Conservation (phyloP, 2,888 invertebrate species). For the Ophonus ardosiacus region DNA sequence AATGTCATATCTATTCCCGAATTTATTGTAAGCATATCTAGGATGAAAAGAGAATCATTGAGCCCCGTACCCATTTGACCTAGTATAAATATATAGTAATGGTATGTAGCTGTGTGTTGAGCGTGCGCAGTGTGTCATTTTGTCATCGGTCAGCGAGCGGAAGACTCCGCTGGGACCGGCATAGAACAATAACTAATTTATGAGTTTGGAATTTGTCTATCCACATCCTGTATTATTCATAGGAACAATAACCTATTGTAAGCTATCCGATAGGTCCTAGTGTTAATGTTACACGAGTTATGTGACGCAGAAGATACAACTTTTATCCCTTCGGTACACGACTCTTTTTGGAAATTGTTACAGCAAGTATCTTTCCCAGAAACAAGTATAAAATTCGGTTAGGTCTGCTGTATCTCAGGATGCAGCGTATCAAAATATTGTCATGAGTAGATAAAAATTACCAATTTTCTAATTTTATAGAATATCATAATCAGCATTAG, state of each 20-base stretch:
- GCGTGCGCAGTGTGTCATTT: constrained; percentile 54
- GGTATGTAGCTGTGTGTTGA: constrained; percentile 54
- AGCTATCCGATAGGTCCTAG: constrained; percentile 61
- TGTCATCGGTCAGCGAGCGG: constrained; percentile 40
- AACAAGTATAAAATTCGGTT: too few relatives aligned
- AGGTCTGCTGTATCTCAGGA: too few relatives aligned
- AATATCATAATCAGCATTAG: too few relatives aligned
- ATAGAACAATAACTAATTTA: constrained; percentile 62
- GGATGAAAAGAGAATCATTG: constrained; percentile 11
- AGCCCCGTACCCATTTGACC: constrained; percentile 10
- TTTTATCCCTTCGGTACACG: neutral
- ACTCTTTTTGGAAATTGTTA: too few relatives aligned
- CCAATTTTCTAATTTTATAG: too few relatives aligned
- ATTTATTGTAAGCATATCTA: neutral
- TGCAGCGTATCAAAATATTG: too few relatives aligned
- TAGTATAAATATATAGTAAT: constrained; percentile 48
- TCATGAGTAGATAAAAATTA: too few relatives aligned
- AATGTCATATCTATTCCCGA: neutral
- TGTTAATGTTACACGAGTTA: constrained; percentile 56
- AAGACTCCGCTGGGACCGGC: constrained; percentile 31
- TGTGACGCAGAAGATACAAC: neutral
- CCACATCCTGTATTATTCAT: constrained; percentile 53
- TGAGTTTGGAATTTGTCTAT: constrained; percentile 59
- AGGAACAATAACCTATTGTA: constrained; percentile 59
- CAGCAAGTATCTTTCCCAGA: too few relatives aligned